phyloP scores from a whole-genome alignment of 2,888 invertebrate genomes.

The Allophyes oxyacanthae region DNA sequence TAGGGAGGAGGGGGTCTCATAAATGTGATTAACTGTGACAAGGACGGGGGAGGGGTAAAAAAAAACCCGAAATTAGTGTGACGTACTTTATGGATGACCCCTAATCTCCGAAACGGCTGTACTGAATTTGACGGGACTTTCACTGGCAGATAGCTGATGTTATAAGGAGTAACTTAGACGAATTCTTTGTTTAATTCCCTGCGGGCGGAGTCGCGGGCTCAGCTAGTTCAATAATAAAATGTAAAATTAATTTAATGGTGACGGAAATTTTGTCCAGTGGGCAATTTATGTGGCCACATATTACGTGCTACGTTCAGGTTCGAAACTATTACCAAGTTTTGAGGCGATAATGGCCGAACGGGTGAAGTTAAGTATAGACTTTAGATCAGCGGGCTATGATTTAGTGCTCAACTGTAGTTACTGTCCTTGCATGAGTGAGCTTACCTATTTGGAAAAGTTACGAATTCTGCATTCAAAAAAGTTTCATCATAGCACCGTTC shows the following conservation, averaged over 20 bases:
- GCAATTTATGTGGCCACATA: conserved; percentile 55
- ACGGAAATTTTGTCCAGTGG: conserved; percentile 49
- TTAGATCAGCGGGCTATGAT: conserved; percentile 50
- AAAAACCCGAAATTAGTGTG: too few relatives aligned
- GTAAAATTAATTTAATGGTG: conserved; percentile 43
- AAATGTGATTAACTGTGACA: too few relatives aligned
- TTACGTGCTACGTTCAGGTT: conserved; percentile 48
- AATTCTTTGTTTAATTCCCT: too few relatives aligned
- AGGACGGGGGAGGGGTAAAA: too few relatives aligned
- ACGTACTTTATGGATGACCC: too few relatives aligned
- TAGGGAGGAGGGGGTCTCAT: too few relatives aligned
- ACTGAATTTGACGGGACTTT: too few relatives aligned
- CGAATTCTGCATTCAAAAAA: neutral
- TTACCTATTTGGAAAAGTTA: conserved; percentile 20
- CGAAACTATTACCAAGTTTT: conserved; percentile 52
- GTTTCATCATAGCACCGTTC: neutral
- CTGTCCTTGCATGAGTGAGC: conserved; percentile 22
- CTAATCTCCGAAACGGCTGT: too few relatives aligned
- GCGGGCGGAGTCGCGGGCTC: too few relatives aligned
- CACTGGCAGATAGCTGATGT: too few relatives aligned
- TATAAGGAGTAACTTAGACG: too few relatives aligned
- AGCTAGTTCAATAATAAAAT: conserved; percentile 45
- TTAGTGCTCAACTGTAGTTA: conserved; percentile 27
- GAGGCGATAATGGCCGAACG: conserved; percentile 50
- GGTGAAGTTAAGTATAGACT: conserved; percentile 47